Base-by-base conservation (phyloP, 2,888 invertebrate genomes). In the Drosophila kambysellisi region DNA sequence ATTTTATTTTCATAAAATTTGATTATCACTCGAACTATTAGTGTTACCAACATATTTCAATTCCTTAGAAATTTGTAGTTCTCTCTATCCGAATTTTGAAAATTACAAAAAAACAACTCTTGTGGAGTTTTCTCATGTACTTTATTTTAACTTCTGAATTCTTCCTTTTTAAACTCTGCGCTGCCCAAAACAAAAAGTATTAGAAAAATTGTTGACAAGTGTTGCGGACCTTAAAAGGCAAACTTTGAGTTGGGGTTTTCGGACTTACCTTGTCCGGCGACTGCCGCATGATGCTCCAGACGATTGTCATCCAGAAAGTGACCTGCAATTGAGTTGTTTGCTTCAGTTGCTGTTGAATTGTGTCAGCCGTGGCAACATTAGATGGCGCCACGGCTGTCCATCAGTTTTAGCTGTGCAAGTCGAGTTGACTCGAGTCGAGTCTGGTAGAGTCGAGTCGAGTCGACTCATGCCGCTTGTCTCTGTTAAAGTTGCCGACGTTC, bases 281-380 rank as follows among this genome's bases (percentile, higher is more conserved):
- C 88, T 37, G 90, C 89, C 50, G 91, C 88, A 86, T 93, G 93
- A 89, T 93, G 93, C 76, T 93, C 93, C 81, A 93, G 84, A 56
- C 93, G 92, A 79, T 92, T 93, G 84, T 93, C 93, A 79, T 93
- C 93, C 70, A 93, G 89, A 80, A 93, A 91, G 83, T 93, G 93
- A 82, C 93, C 93, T 93, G 88, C 81, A 88, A 88, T 88, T 88
- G 90, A 88, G 87, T 82, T 91, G 87, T 91, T 90, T 80, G 69
- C 70, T 81, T 73, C 65, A 74, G 75, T 86, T 58, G 64, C 41
- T 67, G 70, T 53, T 78, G 90, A 77, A 77, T 86, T 81, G 77
- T 79, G 82, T 78, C 77, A 79, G 71, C 76, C 60, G 59, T 90
- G 89, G 91, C 89, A 91, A 89, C 89, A 79, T 82, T 88, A 89